Base-by-base conservation (phyloP, 1,140 invertebrate genomes). In the Berghia stephanieae region DNA sequence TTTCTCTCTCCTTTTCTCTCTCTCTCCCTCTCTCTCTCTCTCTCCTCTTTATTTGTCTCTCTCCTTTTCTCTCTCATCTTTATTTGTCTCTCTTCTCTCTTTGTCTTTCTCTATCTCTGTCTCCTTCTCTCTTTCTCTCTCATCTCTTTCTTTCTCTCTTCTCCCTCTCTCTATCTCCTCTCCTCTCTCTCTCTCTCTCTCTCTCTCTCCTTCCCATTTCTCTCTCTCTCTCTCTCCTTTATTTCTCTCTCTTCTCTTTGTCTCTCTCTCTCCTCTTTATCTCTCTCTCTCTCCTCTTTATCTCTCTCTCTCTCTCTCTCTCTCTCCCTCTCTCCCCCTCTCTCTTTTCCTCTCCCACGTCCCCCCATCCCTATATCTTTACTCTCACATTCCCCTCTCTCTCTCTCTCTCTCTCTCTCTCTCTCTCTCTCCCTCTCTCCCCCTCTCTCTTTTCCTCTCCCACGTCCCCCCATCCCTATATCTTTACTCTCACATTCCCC, bases 401-500 rank as follows among this genome's bases (percentile, higher is more conserved):
- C 10, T 63, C 57, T 63, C 10, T 63, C 57, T 63, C 10, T 63
- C 57, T 63, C 67, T 42, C 31, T 69, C 67, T 34, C 31, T 69
- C 67, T 69, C 63, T 43, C 49, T 72, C 21, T 60, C 34, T 72
- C 60, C 42, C 34, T 74, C 31, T 31, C 67, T 69, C 31, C 18
- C 67, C 18, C 31, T 69, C 31, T 63, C 57, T 63, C 67, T 38
- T 31, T 63, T 31, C 18, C 67, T 42, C 31, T 69, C 36, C 13
- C 36, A 16, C 36, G 13, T 27, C 36, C 36, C 24, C 13, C 36
- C 13, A 13, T 69, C 31, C 40, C 31, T 38, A 10, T 38, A 69
- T 63, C 27, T 63, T 31, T 63, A 16, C 27, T 27, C 27, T 31
- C 34, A 16, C 34, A 63, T 63, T 31, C 34, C 57, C 34, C 57